phyloP scores from a whole-genome alignment of 2,797 vertebrate genomes.

The Moxostoma hubbsi region DNA sequence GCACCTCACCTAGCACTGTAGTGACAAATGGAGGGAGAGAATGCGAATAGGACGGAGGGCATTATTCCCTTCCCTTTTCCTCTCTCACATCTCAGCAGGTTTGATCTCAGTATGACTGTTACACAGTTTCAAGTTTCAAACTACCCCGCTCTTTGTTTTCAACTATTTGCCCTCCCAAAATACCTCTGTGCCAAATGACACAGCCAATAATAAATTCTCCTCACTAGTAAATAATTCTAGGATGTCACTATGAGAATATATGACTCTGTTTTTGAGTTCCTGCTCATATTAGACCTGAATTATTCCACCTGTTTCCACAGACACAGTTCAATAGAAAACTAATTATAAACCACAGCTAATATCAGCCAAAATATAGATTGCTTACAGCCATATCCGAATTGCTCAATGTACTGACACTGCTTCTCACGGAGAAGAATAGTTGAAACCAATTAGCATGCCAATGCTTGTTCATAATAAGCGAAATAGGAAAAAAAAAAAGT shows the following conservation, averaged over 20 bases:
- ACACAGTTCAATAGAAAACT: constrained; percentile 2
- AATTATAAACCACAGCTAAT: constrained; percentile 8
- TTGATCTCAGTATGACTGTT: constrained; percentile 75
- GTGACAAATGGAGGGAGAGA: constrained; percentile 5
- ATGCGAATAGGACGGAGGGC: not conserved
- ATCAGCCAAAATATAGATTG: constrained; percentile 26
- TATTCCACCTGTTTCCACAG: constrained; percentile 8
- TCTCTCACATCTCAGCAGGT: constrained; percentile 51
- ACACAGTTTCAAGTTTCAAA: constrained; percentile 72
- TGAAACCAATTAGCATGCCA: constrained; percentile 72
- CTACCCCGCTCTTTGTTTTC: constrained; percentile 64
- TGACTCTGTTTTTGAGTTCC: constrained; percentile 47
- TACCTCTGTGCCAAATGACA: not conserved
- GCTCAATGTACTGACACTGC: constrained; percentile 27
- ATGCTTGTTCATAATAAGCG: constrained; percentile 68
- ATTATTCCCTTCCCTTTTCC: not conserved
- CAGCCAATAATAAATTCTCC: not conserved
- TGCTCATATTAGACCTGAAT: constrained; percentile 40
- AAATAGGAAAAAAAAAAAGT: constrained; percentile 68
- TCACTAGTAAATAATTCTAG: constrained; percentile 4
- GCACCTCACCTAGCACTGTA: constrained; percentile 36
- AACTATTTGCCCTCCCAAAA: constrained; percentile 52
- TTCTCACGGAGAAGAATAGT: constrained; percentile 61
- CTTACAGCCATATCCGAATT: constrained; percentile 13
- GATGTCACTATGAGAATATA: constrained; percentile 46